Conservation (phyloP, 2,797 vertebrate genomes). For the Salarias fasciatus region DNA sequence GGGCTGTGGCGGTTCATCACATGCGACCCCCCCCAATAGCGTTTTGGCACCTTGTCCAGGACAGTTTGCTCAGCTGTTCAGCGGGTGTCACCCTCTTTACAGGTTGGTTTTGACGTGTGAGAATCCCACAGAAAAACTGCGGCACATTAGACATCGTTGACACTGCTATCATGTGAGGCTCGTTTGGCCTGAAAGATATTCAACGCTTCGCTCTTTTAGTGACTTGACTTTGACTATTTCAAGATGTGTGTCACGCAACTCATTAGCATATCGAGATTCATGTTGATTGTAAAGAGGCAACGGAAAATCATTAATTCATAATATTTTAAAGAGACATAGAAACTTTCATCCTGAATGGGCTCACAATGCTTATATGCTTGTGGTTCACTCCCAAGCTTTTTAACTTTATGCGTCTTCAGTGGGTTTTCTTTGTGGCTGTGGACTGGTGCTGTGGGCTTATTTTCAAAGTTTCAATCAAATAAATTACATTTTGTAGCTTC, state of each 20-base stretch:
- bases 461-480: too few relatives aligned
- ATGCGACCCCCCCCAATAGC: slow-evolving; percentile 11
- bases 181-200: slow-evolving; percentile 3
- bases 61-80: slow-evolving; percentile 37
- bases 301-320: too few relatives aligned
- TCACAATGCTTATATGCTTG: too few relatives aligned
- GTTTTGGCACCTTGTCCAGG: slow-evolving; percentile 18
- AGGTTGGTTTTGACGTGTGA: slow-evolving; percentile 18
- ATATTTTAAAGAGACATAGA: too few relatives aligned
- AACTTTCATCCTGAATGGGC: too few relatives aligned
- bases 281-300: too few relatives aligned
- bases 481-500: too few relatives aligned
- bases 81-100: slow-evolving; percentile 23
- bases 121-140: slow-evolving; percentile 1
- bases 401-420: too few relatives aligned
- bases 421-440: too few relatives aligned
- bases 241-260: neutral
- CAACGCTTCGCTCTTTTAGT: neutral
- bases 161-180: neutral
- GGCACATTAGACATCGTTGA: neutral
- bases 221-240: neutral
- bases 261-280: too few relatives aligned
- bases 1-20: neutral
- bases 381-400: too few relatives aligned
- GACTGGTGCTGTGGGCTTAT: too few relatives aligned